phyloP scores from a whole-genome alignment of 2,888 invertebrate genomes.

The Ormyrus rosae region DNA sequence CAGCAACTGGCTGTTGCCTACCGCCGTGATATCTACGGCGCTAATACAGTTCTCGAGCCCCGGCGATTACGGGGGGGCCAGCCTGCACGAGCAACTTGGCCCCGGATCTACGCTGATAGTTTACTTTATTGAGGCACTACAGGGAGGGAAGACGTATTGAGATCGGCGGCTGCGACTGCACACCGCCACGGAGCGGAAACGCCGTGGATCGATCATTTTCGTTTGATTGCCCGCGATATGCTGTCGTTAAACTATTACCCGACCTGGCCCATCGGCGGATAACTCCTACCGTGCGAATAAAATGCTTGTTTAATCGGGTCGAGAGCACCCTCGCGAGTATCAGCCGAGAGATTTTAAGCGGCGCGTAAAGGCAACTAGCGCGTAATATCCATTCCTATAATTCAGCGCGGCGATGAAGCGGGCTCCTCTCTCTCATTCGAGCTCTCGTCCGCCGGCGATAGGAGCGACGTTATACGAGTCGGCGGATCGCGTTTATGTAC shows the following conservation, averaged over 20 bases:
- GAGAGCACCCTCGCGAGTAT: background rate
- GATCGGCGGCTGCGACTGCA: background rate
- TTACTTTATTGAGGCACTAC: conserved; percentile 36
- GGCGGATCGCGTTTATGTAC: conserved; percentile 45
- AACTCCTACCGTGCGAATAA: too few relatives aligned
- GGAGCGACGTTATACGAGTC: conserved; percentile 44
- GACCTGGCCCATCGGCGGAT: too few relatives aligned
- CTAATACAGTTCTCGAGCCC: conserved; percentile 12
- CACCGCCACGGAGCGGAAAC: too few relatives aligned
- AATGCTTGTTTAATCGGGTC: too few relatives aligned
- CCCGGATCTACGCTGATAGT: background rate
- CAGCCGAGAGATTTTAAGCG: conserved; percentile 15
- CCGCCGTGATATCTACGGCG: conserved; percentile 18
- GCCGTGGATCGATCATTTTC: conserved; percentile 53
- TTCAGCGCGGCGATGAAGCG: conserved; percentile 38
- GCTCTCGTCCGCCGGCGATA: background rate
- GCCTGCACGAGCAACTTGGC: conserved; percentile 7
- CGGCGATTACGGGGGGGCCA: conserved; percentile 26
- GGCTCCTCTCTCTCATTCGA: background rate
- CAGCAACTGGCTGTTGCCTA: background rate
- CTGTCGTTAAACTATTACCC: background rate
- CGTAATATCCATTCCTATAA: conserved; percentile 37
- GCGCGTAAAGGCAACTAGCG: conserved; percentile 23
- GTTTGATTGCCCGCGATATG: conserved; percentile 30
- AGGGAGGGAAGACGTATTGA: background rate